Conservation (phyloP, 2,113 vertebrate species). For the Meriones unguiculatus region DNA sequence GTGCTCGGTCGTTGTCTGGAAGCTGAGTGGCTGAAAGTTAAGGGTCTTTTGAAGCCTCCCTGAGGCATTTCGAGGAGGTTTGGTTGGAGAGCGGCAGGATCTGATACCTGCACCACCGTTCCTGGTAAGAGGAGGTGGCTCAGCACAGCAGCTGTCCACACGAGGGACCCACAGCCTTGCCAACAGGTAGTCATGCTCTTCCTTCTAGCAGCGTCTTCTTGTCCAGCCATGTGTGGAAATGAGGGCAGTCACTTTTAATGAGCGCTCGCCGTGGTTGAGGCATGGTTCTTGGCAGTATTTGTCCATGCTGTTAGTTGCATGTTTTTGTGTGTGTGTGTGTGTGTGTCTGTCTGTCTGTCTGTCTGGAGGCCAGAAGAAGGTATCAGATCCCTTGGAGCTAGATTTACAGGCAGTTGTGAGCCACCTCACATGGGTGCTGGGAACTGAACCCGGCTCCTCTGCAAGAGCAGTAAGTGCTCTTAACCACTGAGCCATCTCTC, state of each 20-base stretch:
- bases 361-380: not conserved
- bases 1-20: not conserved
- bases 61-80: not conserved
- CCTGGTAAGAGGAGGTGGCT: not conserved
- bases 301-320: not conserved
- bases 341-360: not conserved
- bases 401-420: not conserved
- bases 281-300: not conserved
- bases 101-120: not conserved
- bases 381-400: not conserved
- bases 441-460: not conserved
- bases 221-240: too few relatives aligned
- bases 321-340: not conserved
- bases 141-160: not conserved
- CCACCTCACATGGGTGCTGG: not conserved
- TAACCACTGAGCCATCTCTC: not conserved
- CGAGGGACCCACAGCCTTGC: not conserved
- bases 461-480: not conserved
- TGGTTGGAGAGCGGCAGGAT: not conserved
- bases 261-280: too few relatives aligned
- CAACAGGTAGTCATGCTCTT: fast-evolving
- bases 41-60: not conserved
- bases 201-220: fast-evolving
- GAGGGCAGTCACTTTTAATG: not conserved
- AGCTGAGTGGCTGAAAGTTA: too few relatives aligned